Base-by-base conservation (phyloP, 2,888 invertebrate genomes). In the Cosmorhoe ocellata region DNA sequence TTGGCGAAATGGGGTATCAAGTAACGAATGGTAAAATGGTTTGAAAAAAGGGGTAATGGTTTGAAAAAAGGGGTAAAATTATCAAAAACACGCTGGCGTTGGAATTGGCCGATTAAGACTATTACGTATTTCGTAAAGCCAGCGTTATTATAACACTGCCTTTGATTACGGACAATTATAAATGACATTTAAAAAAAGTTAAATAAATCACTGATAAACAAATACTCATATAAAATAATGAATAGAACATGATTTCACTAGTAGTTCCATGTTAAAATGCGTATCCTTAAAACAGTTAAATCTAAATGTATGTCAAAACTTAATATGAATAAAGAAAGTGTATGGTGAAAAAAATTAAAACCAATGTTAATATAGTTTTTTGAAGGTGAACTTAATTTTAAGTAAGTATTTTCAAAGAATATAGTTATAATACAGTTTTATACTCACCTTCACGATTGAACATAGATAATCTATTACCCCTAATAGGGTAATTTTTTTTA, bases 81-180 rank as follows among this genome's bases (percentile, higher is more conserved):
- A 41, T 18, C 24, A 41, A 13, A 32, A 24, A 24, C 4, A 36
- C 22, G 24, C 8, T 31, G n/a, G 32, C 11, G 12, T 22, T 3
- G 0, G 30, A 10, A 39, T 30, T 18, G 30, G 18, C 30, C 24
- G 13, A 12, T 26, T 8, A 12, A 11, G 36, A 37, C 37, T 37
- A 18, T 18, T 12, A 32, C 41, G 41, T 12, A 26, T 32, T 31
- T 8, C 7, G 11, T 18, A 14, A 32, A 10, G 24, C 41, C 41
- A 42, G 41, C 41, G 31, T 13, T 32, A 32, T 40, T n/a, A 24
- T 24, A 42, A 26, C 41, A 42, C 41, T 42, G 41, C 41, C 41
- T 42, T 24, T 12, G n/a, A 31, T 18, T 31, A 33, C 24, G 11
- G 13, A 10, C 26, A 26, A 33, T 42, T 33, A 9, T 6, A 32